Evolutionary conservation across 2,888 invertebrate species (phyloP), one percentile per base, ranked within the genome.

Genomic region (Conus canariensis): DNA sequence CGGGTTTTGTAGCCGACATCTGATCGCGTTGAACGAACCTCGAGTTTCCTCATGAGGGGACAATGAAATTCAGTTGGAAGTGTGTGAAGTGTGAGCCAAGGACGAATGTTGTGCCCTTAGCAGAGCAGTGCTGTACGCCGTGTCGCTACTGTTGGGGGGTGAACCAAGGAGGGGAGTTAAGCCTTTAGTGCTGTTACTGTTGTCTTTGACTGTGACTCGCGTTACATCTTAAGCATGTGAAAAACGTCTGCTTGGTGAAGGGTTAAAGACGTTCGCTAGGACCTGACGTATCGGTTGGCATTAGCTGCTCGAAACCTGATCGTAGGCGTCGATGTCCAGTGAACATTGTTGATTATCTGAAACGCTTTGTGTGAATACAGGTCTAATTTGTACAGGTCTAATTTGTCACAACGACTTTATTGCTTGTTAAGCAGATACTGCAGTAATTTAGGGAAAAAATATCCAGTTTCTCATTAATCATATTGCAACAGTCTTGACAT

Each of bases 51-150:
- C 64, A 64, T 64, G 60, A 12, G 25, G 14, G 60, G n/a, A 85
- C 85, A 64, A 85, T 85, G 85, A 85, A 85, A 85, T 85, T 85
- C 64, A 85, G 85, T 30, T 64, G 85, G 85, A 85, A 85, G 85
- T 85, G 85, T 16, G 8, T 85, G 60, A 60, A 85, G 25, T 64
- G 60, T 64, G 85, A 85, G 64, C 64, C 85, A 30, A 85, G 85
- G 30, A 85, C 85, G 22, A 85, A 85, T n/a, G 64, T 64, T 5
- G 85, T 85, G 60, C 64, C 64, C 64, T 85, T 85, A 82, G 74
- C 74, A 58, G 22, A 83, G 58, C 58, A 8, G 9, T 58, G 1
- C 19, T 19, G 22, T n/a, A 22, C 58, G 19, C 22, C 0, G 7
- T 45, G 19, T 22, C 58, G 19, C 56, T 7, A 10, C 10, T 56